Evolutionary conservation across 2,797 vertebrate species (phyloP).

Genomic region (Gallinago nigripennis): DNA sequence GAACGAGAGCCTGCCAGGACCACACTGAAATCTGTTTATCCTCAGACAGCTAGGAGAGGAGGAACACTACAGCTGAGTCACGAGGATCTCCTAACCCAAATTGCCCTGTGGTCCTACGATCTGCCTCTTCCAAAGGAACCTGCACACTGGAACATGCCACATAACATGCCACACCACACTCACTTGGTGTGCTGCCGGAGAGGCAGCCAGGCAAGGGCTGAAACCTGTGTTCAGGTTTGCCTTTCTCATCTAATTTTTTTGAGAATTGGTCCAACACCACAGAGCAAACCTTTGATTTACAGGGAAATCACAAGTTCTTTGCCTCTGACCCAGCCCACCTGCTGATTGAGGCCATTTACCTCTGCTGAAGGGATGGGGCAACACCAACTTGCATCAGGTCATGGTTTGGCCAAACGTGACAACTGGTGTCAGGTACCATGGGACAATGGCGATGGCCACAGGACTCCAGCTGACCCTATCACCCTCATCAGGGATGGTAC

Average conservation of each 20-base stretch:
- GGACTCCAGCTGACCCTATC: not conserved
- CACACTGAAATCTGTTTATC: not conserved
- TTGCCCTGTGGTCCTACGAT: not conserved
- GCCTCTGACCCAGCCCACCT: not conserved
- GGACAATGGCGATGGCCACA: not conserved
- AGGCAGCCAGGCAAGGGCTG: accelerated
- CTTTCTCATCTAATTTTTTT: not conserved
- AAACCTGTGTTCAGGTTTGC: not conserved
- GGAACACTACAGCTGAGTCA: not conserved
- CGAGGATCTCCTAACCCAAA: not conserved
- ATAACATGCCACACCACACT: not conserved
- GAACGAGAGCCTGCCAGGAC: not conserved
- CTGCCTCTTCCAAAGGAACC: not conserved
- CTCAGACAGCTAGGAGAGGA: not conserved
- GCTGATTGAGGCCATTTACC: not conserved
- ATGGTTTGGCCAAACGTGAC: not conserved
- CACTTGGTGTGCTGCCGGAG: not conserved
- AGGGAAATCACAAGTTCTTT: not conserved
- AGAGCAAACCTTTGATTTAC: not conserved
- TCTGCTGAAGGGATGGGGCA: not conserved
- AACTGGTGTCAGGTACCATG: not conserved
- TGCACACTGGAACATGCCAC: accelerated
- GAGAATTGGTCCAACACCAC: not conserved
- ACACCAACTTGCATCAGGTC: not conserved
- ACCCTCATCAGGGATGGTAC: not conserved